phyloP scores from a whole-genome alignment of 2,888 invertebrate species.

The Terebella lapidaria region DNA sequence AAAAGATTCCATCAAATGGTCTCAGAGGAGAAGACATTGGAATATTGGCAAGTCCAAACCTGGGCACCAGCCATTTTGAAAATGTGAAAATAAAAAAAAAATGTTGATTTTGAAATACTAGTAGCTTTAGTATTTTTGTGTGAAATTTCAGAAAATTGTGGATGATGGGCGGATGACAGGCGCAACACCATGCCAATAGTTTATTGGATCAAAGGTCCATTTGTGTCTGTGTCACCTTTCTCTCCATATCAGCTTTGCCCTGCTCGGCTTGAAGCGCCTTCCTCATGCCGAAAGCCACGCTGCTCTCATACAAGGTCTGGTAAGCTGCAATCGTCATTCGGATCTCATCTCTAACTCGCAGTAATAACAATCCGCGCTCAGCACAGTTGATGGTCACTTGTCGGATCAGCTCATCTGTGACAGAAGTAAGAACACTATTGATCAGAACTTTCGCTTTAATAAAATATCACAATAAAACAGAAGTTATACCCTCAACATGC shows the following conservation, averaged over 20 bases:
- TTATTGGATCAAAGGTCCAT: too few relatives aligned
- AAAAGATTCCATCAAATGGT: too few relatives aligned
- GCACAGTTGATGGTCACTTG: slow-evolving; percentile 94
- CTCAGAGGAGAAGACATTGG: too few relatives aligned
- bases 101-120: too few relatives aligned
- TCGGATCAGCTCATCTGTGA: slow-evolving; percentile 76
- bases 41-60: too few relatives aligned
- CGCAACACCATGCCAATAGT: too few relatives aligned
- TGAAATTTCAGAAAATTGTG: too few relatives aligned
- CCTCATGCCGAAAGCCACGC: slow-evolving; percentile 94
- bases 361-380: slow-evolving; percentile 85
- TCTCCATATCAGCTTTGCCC: slow-evolving; percentile 63
- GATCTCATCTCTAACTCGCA: slow-evolving; percentile 91
- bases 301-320: slow-evolving; percentile 93
- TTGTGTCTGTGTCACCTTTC: too few relatives aligned
- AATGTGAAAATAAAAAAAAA: too few relatives aligned
- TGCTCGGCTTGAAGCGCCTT: slow-evolving; percentile 93
- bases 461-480: not conserved
- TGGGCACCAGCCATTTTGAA: too few relatives aligned
- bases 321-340: slow-evolving; percentile 95
- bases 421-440: not conserved
- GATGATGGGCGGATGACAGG: too few relatives aligned
- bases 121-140: too few relatives aligned
- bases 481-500: not conserved
- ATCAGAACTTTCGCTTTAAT: slow-evolving; percentile 14